A percentile compares a stretch with the other conserved stretches of the same genome.
phyloP scores from a whole-genome alignment of 92 coral and sea anemone genomes.

The Desmophyllum pertusum region DNA sequence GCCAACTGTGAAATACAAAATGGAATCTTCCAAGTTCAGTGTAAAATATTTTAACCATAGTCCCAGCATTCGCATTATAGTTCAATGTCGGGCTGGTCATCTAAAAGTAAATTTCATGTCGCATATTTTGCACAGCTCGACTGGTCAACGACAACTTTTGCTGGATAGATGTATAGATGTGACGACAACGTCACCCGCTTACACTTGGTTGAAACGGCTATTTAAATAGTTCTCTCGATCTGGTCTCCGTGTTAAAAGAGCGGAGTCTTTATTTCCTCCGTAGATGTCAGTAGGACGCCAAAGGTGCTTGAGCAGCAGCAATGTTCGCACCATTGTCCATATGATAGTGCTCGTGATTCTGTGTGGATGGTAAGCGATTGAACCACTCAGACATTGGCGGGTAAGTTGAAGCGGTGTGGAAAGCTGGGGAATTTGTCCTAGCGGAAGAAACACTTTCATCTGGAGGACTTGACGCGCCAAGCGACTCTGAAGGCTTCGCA shows the following conservation, averaged over 20 bases:
- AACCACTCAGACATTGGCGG: constrained; percentile 99
- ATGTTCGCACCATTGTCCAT: constrained; percentile 64
- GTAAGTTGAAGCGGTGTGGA: constrained; percentile 80
- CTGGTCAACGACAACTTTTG: background rate
- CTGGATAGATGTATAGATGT: constrained; percentile 2
- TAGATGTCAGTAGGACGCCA: constrained; percentile 76
- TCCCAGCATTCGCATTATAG: background rate
- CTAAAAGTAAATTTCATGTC: background rate
- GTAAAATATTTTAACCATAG: background rate
- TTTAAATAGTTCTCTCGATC: constrained; percentile 33
- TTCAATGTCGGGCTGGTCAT: background rate
- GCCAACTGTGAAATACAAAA: constrained; percentile 14
- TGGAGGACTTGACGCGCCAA: constrained; percentile 73
- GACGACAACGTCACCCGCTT: constrained; percentile 20
- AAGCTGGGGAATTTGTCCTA: constrained; percentile 73
- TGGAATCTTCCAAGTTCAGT: constrained; percentile 10
- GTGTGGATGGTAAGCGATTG: constrained; percentile 75
- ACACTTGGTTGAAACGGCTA: constrained; percentile 21
- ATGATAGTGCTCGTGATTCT: constrained; percentile 88
- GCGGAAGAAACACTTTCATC: constrained; percentile 75
- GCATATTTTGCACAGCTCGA: background rate
- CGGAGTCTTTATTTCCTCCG: constrained; percentile 43
- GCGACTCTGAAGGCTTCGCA: constrained; percentile 90
- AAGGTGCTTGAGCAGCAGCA: constrained; percentile 76
- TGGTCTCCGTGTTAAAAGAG: constrained; percentile 25